Evolutionary conservation across 2,888 invertebrate species (phyloP), one percentile per base, ranked within the genome.

Genomic region (Cantharis flavilabris): DNA sequence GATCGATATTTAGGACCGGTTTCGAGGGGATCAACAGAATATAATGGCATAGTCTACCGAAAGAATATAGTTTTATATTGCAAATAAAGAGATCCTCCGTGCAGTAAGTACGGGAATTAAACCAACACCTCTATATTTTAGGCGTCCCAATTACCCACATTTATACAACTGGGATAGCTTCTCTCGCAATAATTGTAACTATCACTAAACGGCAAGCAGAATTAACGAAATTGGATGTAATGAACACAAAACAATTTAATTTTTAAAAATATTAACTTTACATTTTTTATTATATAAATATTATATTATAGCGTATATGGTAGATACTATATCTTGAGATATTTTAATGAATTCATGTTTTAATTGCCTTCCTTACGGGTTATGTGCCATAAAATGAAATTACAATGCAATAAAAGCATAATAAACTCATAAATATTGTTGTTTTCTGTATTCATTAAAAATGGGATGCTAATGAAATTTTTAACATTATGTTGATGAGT

Each of bases 391-490:
- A 81, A 81, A 80, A 71, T 49, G 67, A 75, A 75, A 80, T 82
- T 76, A 80, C 75, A 77, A 79, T 79, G 77, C 80, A 70, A 73
- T 81, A 80, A 81, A 81, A 26, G 80, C 70, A 80, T 80, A 80
- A 82, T 82, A 81, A 82, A 81, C 78, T 71, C 78, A 81, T 81
- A 82, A 82, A 82, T 80, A 80, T 79, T 77, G 30, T 67, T 67
- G 65, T 67, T 67, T 67, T 67, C 26, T 67, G 20, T 67, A 67
- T 67, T 23, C 26, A 16, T 67, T 67, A 67, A 67, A 49, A 49
- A 49, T 49, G 49, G 7, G 49, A 49, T 49, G 49, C 49, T 49
- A 49, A 49, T 49, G 49, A 49, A 49, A 49, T 49, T n/a, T 49
- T 49, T 49, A 49, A 49, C 49, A 77, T 80, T 80, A 80, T 67